These are phyloP conservation scores for Hemicordylus capensis DNA, from an alignment of 2,113 vertebrate genomes.

Conservation along the genomic window DNA sequence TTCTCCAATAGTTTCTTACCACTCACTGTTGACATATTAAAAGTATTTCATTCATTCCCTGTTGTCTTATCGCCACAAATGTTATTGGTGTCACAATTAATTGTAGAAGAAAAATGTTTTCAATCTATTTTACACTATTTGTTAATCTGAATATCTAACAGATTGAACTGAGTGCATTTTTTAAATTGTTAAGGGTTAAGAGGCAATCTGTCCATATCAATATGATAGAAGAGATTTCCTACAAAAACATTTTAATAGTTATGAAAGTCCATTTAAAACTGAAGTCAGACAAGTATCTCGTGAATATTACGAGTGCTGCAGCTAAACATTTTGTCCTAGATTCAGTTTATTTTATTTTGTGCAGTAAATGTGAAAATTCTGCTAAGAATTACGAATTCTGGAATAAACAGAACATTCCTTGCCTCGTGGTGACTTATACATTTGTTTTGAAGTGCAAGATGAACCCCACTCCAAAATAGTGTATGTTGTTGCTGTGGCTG, in stretches of 20 bases:
- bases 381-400: neutral
- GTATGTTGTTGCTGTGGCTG: neutral
- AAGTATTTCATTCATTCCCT: slow-evolving; percentile 73
- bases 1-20: slow-evolving; percentile 68
- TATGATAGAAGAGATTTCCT: neutral
- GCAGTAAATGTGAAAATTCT: slow-evolving; percentile 39
- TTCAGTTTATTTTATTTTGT: slow-evolving; percentile 31
- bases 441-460: slow-evolving; percentile 4
- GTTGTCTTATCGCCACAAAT: slow-evolving; percentile 51
- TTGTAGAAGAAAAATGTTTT: slow-evolving; percentile 35
- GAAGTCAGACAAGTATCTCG: neutral
- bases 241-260: neutral
- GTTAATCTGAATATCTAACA: neutral
- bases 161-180: neutral
- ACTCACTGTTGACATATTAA: slow-evolving; percentile 73
- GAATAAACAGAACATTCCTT: slow-evolving; percentile 50
- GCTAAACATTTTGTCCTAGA: neutral
- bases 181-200: neutral
- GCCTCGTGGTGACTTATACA: neutral
- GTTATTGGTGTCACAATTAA: slow-evolving; percentile 57
- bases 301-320: neutral
- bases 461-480: neutral
- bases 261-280: neutral
- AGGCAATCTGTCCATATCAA: neutral
- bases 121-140: neutral